Evolutionary conservation across 2,113 vertebrate species (phyloP).

Genomic region (Syngnathus typhle): DNA sequence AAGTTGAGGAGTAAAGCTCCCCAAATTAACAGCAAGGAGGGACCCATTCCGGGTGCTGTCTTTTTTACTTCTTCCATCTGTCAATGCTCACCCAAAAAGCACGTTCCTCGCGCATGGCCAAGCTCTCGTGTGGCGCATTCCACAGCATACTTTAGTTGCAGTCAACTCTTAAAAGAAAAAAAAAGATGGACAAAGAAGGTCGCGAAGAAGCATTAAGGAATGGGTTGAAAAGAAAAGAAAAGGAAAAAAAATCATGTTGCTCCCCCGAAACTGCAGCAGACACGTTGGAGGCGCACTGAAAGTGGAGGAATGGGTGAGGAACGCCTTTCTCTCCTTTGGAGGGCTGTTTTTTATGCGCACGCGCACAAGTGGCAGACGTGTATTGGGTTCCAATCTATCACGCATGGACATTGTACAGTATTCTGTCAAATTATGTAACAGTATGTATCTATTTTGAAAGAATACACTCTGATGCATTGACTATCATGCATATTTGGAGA

Average conservation of each 20-base stretch:
- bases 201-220: background rate
- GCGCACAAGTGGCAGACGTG: conserved; percentile 71
- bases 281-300: conserved; percentile 48
- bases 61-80: conserved; percentile 66
- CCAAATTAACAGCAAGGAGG: conserved; percentile 84
- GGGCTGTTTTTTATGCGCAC: conserved; percentile 77
- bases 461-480: background rate
- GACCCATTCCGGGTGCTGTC: conserved; percentile 91
- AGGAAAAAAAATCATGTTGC: background rate
- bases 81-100: conserved; percentile 60
- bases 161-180: conserved; percentile 32
- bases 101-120: conserved; percentile 43
- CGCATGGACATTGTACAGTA: background rate
- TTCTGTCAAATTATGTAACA: conserved; percentile 21
- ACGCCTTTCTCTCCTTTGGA: conserved; percentile 75
- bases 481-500: background rate
- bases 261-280: background rate
- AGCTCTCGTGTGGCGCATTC: conserved; percentile 12
- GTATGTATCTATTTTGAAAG: conserved; percentile 18
- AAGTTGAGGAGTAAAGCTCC: conserved; percentile 91
- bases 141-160: conserved; percentile 77
- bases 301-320: conserved; percentile 65
- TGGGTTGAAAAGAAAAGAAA: conserved; percentile 3
- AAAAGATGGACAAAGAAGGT: background rate
- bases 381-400: conserved; percentile 55